These are phyloP conservation scores for Catocala sponsa DNA, from an alignment of 2,888 invertebrate genomes.

Conservation along the genomic window DNA sequence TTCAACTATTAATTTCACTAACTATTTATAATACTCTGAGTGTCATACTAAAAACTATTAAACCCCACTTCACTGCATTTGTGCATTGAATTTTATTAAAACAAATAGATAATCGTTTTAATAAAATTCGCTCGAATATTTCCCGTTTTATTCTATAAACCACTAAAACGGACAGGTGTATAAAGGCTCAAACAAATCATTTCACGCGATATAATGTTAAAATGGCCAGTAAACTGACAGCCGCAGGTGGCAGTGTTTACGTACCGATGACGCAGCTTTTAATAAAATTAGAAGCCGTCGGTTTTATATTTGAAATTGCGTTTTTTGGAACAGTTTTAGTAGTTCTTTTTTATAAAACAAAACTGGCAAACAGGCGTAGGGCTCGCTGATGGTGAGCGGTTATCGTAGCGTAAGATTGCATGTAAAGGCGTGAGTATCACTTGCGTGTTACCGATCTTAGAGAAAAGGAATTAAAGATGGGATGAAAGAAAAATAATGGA, in stretches of 20 bases:
- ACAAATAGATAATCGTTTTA: too few relatives aligned
- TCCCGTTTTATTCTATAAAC: neutral
- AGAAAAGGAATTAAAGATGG: too few relatives aligned
- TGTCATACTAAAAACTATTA: too few relatives aligned
- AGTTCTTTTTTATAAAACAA: too few relatives aligned
- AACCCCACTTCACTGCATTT: neutral
- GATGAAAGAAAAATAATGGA: too few relatives aligned
- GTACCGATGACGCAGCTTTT: constrained; percentile 12
- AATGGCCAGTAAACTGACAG: constrained; percentile 4
- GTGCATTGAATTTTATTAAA: neutral
- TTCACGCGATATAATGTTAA: constrained; percentile 6
- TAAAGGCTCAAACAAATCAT: constrained; percentile 7
- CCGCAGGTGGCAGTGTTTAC: constrained; percentile 8
- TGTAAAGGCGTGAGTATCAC: too few relatives aligned
- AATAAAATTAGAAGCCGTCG: constrained; percentile 9
- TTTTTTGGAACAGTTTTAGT: constrained; percentile 2
- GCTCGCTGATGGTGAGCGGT: too few relatives aligned
- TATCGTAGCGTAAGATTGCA: too few relatives aligned
- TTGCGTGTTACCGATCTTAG: too few relatives aligned
- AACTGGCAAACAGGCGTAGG: too few relatives aligned
- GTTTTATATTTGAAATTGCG: constrained; percentile 7
- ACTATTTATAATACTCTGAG: too few relatives aligned
- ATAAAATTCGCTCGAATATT: constrained; percentile 1
- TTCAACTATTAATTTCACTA: too few relatives aligned
- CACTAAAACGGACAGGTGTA: constrained; percentile 1